Conservation (phyloP, 2,888 invertebrate species). For the Formica aserva region DNA sequence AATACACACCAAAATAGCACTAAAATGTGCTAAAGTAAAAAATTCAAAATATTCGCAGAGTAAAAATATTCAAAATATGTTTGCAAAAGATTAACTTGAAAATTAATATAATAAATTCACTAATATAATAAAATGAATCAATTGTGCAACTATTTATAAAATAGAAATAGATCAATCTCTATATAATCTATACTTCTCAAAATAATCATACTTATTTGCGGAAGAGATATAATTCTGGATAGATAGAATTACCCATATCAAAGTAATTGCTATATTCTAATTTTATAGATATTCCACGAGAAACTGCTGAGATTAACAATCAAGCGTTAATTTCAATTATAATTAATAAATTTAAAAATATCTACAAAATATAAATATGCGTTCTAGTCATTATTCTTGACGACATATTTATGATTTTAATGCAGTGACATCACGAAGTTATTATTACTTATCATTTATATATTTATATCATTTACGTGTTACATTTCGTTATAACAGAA, state of each 20-base stretch:
- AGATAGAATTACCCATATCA: not conserved
- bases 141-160: not conserved
- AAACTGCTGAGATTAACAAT: not conserved
- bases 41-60: not conserved
- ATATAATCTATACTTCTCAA: not conserved
- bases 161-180: not conserved
- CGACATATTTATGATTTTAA: not conserved
- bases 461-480: not conserved
- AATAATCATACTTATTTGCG: not conserved
- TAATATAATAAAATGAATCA: not conserved
- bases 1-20: not conserved
- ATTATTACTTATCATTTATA: not conserved
- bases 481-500: not conserved
- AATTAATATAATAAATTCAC: slow-evolving; percentile 10
- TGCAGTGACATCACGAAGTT: not conserved
- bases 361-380: not conserved
- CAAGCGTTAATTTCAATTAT: not conserved
- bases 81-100: not conserved
- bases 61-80: not conserved
- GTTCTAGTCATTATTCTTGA: not conserved
- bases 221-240: not conserved
- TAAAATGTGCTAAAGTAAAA: not conserved
- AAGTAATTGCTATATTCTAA: not conserved
- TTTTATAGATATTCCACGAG: not conserved
- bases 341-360: not conserved